Base-by-base conservation (phyloP, 1,140 invertebrate genomes). In the Eriosoma lanigerum region DNA sequence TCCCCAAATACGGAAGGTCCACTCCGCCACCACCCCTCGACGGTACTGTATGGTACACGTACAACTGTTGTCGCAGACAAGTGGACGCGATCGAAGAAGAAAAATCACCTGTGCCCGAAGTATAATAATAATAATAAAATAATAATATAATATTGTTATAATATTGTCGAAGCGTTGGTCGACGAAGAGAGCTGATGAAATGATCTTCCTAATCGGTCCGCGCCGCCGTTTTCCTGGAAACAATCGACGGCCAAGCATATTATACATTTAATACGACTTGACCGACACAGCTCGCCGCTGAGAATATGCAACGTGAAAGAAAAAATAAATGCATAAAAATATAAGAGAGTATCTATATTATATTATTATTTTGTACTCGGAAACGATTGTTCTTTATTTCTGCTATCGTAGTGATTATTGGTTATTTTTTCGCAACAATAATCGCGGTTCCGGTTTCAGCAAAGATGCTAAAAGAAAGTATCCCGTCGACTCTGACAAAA, bases 1-100 rank as follows among this genome's bases (percentile, higher is more conserved):
- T 58, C 54, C 73, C 73, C 73, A 60, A 76, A 60, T 76, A 76
- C 29, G 73, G 73, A 76, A 24, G 6, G 44, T 70, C 17, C 19
- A n/a, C 60, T n/a, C 32, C 64, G n/a, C 17, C 17, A 9, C 17
- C 19, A 17, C 8, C 29, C 26, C 19, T 10, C 19, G 60, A 38
- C 32, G 32, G 32, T 10, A 24, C 12, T 24, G 24, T n/a, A 5
- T n/a, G 52, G 62, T 12, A 44, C 9, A n/a, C 62, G 62, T 19
- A 12, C 56, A 15, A 21, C 56, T 24, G 56, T 1, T 21, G 21
- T 58, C 9, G 62, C 50, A 76, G 54, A 76, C 73, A 76, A 76
- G 73, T 44, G 32, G 73, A 76, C 73, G 73, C 73, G 73, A 58
- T 56, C 70, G 29, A 70, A 4, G 46, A 48, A 15, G 12, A 44